Conservation (phyloP, 35 echinoderm and acorn worm genomes). For the Lytechinus pictus region DNA sequence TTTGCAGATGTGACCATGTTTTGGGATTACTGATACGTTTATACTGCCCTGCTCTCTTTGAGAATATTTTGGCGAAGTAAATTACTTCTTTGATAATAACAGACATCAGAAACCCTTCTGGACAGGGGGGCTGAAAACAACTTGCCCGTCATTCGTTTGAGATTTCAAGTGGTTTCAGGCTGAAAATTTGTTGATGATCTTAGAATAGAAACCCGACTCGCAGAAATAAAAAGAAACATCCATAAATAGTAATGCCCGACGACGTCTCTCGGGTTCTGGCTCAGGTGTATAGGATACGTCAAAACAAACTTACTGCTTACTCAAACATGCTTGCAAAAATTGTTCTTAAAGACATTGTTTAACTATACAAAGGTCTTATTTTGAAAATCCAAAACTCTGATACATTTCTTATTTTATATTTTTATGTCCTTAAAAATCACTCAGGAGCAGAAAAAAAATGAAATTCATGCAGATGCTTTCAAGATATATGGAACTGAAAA, state of each 20-base stretch:
- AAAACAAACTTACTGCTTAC: neutral
- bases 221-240: neutral
- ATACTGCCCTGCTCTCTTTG: neutral
- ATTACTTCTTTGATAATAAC: neutral
- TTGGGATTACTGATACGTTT: too few species aligned
- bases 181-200: slow-evolving; percentile 14
- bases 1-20: too few species aligned
- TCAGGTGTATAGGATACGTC: neutral
- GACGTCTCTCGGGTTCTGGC: neutral
- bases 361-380: neutral
- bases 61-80: neutral
- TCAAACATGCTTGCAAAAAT: neutral
- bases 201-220: neutral
- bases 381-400: too few species aligned
- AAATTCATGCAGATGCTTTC: too few species aligned
- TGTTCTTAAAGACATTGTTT: neutral
- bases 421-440: too few species aligned
- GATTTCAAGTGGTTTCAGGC: slow-evolving; percentile 10
- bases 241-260: neutral
- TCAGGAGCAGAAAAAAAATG: too few species aligned
- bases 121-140: neutral
- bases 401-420: too few species aligned
- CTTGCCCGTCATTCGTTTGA: slow-evolving; percentile 9
- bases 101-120: neutral
- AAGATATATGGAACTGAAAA: too few species aligned